Conservation (phyloP, 1,140 invertebrate species). For the Lepidurus packardi region DNA sequence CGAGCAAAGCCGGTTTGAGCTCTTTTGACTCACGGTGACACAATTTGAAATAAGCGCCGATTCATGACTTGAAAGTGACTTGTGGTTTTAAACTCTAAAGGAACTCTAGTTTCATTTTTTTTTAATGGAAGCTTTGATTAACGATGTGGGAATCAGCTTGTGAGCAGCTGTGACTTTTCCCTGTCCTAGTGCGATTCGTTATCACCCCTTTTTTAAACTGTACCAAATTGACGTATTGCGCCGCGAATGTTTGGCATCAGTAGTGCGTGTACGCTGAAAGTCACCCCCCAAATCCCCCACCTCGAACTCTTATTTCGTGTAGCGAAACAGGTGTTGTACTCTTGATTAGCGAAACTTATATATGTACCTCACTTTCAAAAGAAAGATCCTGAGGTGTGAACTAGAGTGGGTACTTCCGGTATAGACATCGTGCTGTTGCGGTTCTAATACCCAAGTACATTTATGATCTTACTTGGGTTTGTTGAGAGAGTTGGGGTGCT, state of each 20-base stretch:
- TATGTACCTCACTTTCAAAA: too few species aligned
- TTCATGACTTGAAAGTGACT: neutral
- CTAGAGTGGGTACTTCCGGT: too few species aligned
- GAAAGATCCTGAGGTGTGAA: too few species aligned
- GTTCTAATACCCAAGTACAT: neutral
- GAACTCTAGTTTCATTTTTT: neutral
- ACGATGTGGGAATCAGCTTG: neutral
- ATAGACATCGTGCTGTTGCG: too few species aligned
- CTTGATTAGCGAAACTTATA: too few species aligned
- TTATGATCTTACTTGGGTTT: neutral
- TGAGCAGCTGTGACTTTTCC: constrained; percentile 1
- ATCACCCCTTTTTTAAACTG: neutral
- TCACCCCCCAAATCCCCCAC: too few species aligned
- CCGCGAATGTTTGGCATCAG: too few species aligned
- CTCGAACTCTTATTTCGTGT: too few species aligned
- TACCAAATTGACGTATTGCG: too few species aligned
- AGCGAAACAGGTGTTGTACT: too few species aligned
- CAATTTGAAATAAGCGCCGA: neutral
- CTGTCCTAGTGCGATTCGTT: neutral
- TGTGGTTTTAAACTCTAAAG: neutral
- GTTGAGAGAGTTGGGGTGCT: neutral
- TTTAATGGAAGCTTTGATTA: neutral
- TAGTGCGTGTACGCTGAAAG: too few species aligned
- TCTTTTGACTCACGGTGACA: neutral
- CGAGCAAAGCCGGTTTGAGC: neutral